Conservation (phyloP, 2,797 vertebrate genomes). For the Gallinago nigripennis region DNA sequence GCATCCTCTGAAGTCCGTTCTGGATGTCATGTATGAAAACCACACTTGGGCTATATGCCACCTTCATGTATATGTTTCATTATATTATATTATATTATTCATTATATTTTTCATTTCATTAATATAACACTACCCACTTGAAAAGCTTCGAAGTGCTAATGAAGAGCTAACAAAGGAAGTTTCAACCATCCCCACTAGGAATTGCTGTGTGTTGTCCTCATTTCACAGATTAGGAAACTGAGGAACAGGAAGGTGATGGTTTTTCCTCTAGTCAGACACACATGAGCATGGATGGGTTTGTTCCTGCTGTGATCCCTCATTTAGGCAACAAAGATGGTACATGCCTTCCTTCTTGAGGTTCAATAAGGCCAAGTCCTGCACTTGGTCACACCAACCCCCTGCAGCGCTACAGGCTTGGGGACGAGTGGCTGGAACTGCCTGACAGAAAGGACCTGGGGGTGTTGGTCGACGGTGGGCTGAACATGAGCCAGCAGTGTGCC, state of each 20-base stretch:
- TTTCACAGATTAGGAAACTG: background rate
- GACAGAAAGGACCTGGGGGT: no score
- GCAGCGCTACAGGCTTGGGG: no score
- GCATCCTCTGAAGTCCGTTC: background rate
- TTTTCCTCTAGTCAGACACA: background rate
- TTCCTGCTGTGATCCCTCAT: background rate
- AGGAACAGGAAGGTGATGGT: background rate
- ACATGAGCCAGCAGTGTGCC: no score
- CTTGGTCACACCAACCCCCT: no score
- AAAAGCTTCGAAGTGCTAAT: background rate
- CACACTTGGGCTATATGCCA: background rate
- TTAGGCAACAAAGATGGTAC: background rate
- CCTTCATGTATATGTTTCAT: background rate
- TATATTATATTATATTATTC: no score
- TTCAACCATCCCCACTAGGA: background rate
- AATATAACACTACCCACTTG: background rate
- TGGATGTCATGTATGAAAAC: background rate
- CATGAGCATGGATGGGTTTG: fast-evolving
- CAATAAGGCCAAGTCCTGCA: no score
- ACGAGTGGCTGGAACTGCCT: no score
- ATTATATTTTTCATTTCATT: background rate
- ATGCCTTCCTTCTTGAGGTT: background rate
- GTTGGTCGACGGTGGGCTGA: no score
- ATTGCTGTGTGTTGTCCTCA: background rate
- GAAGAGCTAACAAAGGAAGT: background rate